Conservation (phyloP, 2,113 vertebrate species). For the Rhea americana region DNA sequence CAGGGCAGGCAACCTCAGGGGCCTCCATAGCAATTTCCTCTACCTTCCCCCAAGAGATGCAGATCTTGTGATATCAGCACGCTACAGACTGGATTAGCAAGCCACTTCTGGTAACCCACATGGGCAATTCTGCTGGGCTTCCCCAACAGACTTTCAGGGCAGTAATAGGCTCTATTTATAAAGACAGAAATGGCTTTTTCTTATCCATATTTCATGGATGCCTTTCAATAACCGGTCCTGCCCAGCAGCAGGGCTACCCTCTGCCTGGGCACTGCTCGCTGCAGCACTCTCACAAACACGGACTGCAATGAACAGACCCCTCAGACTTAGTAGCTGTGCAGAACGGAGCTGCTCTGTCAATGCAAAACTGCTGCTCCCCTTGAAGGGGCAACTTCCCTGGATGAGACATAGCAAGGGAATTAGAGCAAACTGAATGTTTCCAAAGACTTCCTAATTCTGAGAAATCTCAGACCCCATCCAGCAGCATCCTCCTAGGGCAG, state of each 20-base stretch:
- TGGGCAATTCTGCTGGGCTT: conserved; percentile 66
- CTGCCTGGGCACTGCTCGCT: not conserved
- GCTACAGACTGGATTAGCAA: conserved; percentile 52
- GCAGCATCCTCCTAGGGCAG: conserved; percentile 21
- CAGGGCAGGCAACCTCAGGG: conserved; percentile 17
- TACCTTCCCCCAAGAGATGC: conserved; percentile 15
- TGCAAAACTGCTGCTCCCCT: not conserved
- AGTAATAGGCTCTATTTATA: conserved; percentile 50
- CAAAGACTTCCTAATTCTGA: conserved; percentile 50
- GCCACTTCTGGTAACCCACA: conserved; percentile 72
- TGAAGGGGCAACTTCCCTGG: not conserved
- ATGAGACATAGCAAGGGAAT: conserved; percentile 20
- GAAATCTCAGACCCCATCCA: conserved; percentile 15
- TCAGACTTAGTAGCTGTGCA: not conserved
- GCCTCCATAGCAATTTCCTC: conserved; percentile 62
- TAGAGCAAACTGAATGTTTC: conserved; percentile 20
- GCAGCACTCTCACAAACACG: not conserved
- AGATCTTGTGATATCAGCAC: conserved; percentile 53
- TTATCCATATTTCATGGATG: not conserved
- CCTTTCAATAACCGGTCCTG: not conserved
- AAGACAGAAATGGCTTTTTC: conserved; percentile 22
- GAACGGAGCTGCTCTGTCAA: not conserved
- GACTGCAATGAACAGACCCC: not conserved
- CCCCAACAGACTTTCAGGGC: conserved; percentile 58
- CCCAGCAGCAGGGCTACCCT: not conserved